A percentile compares a stretch with the other conserved stretches of the same genome.
These are phyloP conservation scores for Apodemus agrarius DNA, from an alignment of 2,797 vertebrate genomes.

Conservation along the genomic window DNA sequence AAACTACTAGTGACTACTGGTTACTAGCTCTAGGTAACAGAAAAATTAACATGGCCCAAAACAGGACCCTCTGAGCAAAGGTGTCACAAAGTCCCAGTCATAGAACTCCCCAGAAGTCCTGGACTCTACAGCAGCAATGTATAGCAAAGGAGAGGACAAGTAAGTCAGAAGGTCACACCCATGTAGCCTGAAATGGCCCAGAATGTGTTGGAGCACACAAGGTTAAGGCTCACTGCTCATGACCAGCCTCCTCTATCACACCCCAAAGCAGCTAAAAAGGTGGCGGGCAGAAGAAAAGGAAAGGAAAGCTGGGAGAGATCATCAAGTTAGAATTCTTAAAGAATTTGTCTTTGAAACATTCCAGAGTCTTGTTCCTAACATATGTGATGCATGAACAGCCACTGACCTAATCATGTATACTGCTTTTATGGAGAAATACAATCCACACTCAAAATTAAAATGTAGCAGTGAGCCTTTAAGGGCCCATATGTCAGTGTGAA, in stretches of 20 bases:
- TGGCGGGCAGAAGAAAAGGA: not conserved
- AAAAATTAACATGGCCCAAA: not conserved
- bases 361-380: not conserved
- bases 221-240: constrained; percentile 8
- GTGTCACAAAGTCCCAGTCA: not conserved
- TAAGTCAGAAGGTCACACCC: not conserved
- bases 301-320: not conserved
- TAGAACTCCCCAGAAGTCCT: not conserved
- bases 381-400: not conserved
- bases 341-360: constrained; percentile 29
- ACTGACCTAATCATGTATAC: not conserved
- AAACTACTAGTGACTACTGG: not conserved
- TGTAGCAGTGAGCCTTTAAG: not conserved
- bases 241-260: not conserved
- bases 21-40: not conserved
- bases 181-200: not conserved
- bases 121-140: not conserved
- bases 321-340: constrained; percentile 14
- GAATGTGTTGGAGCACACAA: not conserved
- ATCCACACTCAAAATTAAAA: constrained; percentile 38
- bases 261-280: not conserved
- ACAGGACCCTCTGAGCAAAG: not conserved
- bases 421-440: not conserved
- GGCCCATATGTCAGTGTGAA: not conserved
- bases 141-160: not conserved